Evolutionary conservation across 2,888 invertebrate genomes (phyloP), one percentile per base, ranked within the genome.

Genomic region (Metacarcinus magister): DNA sequence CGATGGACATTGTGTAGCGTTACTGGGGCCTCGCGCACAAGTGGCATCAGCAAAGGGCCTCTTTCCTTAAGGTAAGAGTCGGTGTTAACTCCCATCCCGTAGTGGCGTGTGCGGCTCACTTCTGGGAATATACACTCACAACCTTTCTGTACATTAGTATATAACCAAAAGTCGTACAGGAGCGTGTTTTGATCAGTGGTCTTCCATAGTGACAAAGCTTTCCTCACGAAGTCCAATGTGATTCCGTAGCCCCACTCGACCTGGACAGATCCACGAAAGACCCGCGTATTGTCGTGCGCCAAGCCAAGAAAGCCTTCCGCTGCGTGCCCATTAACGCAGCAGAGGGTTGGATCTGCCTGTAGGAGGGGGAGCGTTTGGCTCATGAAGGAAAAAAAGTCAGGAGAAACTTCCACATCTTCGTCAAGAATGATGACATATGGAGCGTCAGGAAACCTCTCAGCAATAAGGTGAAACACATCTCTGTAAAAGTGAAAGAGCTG

Each of bases 321-420:
- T 0, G 96, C 92, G 44, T 93, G 92, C 0, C 94, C 95, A 43
- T 95, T 96, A 32, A 97, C 92, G 32, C 97, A 97, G 87, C 96
- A 96, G 3, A 97, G 67, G 8, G 96, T 82, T 10, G 96, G 95
- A 46, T 97, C 97, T 7, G 67, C 43, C 39, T 93, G 19, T 0
- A 97, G 87, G 13, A 97, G 91, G 39, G 94, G 92, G 2, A 97
- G 82, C 23, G 96, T 96, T 92, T 97, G 97, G 43, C 94, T 96
- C 96, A 97, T 96, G 48, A 91, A 96, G 16, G 96, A 96, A 94
- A 97, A 97, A 90, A 96, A 97, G 75, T 97, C 97, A 2, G 94
- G 95, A 32, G 97, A 96, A 28, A 96, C 94, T 44, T 97, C 94
- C 13, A 97, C 92, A 90, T 97, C 97, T 48, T 97, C 97, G 93